Conservation (phyloP, 2,113 vertebrate genomes). For the Otocyon megalotis region DNA sequence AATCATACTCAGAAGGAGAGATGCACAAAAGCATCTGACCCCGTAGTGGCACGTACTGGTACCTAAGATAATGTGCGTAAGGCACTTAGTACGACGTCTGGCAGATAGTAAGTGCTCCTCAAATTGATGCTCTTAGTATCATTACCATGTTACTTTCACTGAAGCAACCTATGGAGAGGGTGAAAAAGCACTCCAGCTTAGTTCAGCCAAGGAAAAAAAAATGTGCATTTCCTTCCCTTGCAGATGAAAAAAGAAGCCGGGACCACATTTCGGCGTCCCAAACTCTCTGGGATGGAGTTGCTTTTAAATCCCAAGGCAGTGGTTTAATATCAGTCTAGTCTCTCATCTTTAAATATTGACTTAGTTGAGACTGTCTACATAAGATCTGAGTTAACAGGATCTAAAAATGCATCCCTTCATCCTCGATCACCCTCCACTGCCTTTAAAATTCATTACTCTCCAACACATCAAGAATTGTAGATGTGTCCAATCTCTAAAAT, state of each 20-base stretch:
- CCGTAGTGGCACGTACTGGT: neutral
- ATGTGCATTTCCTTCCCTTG: neutral
- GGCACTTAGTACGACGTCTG: neutral
- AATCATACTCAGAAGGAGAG: neutral
- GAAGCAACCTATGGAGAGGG: neutral
- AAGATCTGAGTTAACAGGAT: slow-evolving; percentile 38
- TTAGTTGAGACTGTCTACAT: neutral
- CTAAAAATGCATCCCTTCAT: slow-evolving; percentile 49
- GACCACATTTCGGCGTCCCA: neutral
- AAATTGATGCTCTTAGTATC: neutral
- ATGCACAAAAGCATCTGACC: too few relatives aligned
- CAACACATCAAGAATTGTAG: neutral
- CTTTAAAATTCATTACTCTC: slow-evolving; percentile 61
- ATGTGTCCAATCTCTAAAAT: neutral
- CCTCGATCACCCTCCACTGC: neutral
- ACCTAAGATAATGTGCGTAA: neutral
- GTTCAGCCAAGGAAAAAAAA: neutral
- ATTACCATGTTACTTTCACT: neutral
- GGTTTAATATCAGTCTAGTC: neutral
- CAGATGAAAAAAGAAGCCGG: neutral
- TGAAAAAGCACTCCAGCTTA: neutral
- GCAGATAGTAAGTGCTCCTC: neutral
- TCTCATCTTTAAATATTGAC: slow-evolving; percentile 54
- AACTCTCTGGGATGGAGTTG: neutral
- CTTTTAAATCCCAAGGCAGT: neutral